Percentiles rank a stretch among this genome's conserved stretches.
Evolutionary conservation across 2,888 invertebrate genomes (phyloP).

Genomic region (Noctua janthina): DNA sequence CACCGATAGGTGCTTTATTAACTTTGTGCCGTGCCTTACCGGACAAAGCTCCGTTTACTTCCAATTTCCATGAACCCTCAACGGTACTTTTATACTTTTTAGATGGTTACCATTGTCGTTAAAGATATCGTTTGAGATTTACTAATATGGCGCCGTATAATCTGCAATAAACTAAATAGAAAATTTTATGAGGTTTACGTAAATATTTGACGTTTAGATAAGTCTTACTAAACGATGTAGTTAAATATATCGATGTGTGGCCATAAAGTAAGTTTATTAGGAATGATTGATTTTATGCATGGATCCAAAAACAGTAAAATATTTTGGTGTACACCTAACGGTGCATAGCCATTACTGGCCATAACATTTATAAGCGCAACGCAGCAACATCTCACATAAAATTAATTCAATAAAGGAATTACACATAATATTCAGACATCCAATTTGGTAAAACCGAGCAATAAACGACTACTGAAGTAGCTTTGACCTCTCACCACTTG

Average conservation of each 20-base stretch:
- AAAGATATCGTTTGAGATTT: slow-evolving; percentile 39
- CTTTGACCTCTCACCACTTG: slow-evolving; percentile 69
- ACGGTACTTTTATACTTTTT: slow-evolving; percentile 56
- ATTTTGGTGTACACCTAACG: slow-evolving; percentile 13
- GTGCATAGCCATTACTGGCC: slow-evolving; percentile 1
- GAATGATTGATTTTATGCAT: slow-evolving; percentile 16
- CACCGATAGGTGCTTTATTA: slow-evolving; percentile 70
- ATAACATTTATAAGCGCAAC: background rate
- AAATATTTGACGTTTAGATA: slow-evolving; percentile 51
- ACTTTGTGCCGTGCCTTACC: slow-evolving; percentile 55
- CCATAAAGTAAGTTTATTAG: slow-evolving; percentile 30
- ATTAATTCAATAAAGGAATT: slow-evolving; percentile 49
- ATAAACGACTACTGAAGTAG: slow-evolving; percentile 75
- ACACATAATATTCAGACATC: slow-evolving; percentile 50
- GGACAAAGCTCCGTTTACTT: slow-evolving; percentile 62
- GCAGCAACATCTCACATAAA: slow-evolving; percentile 30
- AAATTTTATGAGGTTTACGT: slow-evolving; percentile 47
- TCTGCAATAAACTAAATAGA: slow-evolving; percentile 49
- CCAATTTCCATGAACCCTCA: slow-evolving; percentile 43
- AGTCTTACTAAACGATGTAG: slow-evolving; percentile 22
- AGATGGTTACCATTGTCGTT: slow-evolving; percentile 43
- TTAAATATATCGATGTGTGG: slow-evolving; percentile 16
- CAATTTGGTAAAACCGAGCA: slow-evolving; percentile 68
- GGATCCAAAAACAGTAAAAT: background rate
- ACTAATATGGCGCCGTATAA: slow-evolving; percentile 35